Evolutionary conservation across 1,140 invertebrate genomes (phyloP).

Genomic region (Eumaeus atala): DNA sequence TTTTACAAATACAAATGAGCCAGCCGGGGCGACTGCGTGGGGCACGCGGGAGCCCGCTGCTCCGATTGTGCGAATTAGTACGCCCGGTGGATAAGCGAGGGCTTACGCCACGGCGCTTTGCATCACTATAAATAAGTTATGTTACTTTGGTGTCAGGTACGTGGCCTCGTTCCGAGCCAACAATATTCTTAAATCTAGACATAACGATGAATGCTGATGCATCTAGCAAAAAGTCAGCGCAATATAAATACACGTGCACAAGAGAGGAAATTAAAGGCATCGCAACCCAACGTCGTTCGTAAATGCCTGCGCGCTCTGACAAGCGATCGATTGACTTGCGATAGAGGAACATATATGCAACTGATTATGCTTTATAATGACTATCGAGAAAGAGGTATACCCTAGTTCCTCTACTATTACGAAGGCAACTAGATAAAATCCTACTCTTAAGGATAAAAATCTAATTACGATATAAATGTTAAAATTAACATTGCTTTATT

Average conservation of each 20-base stretch:
- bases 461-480: constrained; percentile 70
- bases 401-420: constrained; percentile 69
- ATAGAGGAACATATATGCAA: constrained; percentile 36
- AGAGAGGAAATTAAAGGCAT: constrained; percentile 22
- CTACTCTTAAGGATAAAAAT: constrained; percentile 72
- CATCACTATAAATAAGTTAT: constrained; percentile 38
- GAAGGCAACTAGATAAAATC: constrained; percentile 73
- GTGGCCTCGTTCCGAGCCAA: constrained; percentile 49
- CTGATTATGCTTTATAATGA: constrained; percentile 54
- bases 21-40: constrained; percentile 22
- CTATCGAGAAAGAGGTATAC: constrained; percentile 69
- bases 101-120: constrained; percentile 28
- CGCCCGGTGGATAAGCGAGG: constrained; percentile 21
- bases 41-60: constrained; percentile 19
- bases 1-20: constrained; percentile 37
- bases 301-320: constrained; percentile 23
- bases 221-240: constrained; percentile 49
- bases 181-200: constrained; percentile 47
- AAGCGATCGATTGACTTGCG: constrained; percentile 63
- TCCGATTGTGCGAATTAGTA: constrained; percentile 47
- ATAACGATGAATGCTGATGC: constrained; percentile 41
- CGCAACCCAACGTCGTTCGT: constrained; percentile 23
- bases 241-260: constrained; percentile 32
- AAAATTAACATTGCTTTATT: constrained; percentile 72
- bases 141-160: constrained; percentile 64